Percentiles rank a stretch among this genome's conserved stretches.
These are phyloP conservation scores for Marisa cornuarietis DNA, from an alignment of 1,140 invertebrate species.

Conservation along the genomic window DNA sequence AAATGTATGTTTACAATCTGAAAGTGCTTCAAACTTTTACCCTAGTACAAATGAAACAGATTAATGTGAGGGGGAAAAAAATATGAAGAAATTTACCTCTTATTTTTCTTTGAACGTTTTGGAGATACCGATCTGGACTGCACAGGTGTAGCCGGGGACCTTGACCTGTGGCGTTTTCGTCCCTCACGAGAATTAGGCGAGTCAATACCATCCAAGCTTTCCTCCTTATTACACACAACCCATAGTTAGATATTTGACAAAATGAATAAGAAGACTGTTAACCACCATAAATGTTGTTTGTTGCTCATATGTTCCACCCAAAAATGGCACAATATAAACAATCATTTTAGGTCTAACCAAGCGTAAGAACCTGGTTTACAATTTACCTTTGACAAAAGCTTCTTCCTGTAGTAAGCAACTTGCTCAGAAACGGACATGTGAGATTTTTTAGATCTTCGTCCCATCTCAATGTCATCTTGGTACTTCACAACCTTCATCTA, in stretches of 20 bases:
- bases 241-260: neutral
- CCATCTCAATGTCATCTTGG: slow-evolving; percentile 94
- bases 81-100: slow-evolving; percentile 24
- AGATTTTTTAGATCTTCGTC: slow-evolving; percentile 78
- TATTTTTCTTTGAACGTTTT: slow-evolving; percentile 34
- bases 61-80: neutral
- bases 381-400: slow-evolving; percentile 74
- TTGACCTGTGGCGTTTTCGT: slow-evolving; percentile 39
- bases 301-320: neutral
- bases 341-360: slow-evolving; percentile 10
- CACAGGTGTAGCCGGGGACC: slow-evolving; percentile 30
- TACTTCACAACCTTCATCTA: slow-evolving; percentile 90
- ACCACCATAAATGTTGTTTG: neutral
- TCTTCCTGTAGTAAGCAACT: slow-evolving; percentile 90
- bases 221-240: neutral
- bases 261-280: neutral
- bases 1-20: neutral
- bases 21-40: neutral
- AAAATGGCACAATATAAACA: neutral
- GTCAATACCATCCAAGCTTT: slow-evolving; percentile 24
- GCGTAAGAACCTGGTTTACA: neutral
- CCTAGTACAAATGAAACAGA: neutral
- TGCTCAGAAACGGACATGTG: slow-evolving; percentile 81
- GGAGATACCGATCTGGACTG: slow-evolving; percentile 25
- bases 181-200: slow-evolving; percentile 26